Evolutionary conservation across 2,888 invertebrate genomes (phyloP).

Genomic region (Hydrotaea cyrtoneurina): DNA sequence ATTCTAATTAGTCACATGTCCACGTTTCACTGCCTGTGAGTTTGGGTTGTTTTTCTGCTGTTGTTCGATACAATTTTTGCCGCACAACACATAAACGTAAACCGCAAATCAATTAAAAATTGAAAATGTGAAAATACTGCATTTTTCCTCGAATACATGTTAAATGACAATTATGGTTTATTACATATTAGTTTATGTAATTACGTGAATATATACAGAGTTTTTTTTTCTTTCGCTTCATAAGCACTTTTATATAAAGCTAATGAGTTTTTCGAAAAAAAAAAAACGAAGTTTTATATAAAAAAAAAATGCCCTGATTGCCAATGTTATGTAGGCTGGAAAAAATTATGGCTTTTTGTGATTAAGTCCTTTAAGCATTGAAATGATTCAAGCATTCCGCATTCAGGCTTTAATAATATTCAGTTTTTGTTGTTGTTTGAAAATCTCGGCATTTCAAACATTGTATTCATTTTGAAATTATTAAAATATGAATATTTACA

Average conservation of each 20-base stretch:
- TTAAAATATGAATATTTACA: neutral
- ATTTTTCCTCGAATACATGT: neutral
- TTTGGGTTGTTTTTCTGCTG: too few species aligned
- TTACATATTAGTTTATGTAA: neutral
- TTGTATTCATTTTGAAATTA: too few species aligned
- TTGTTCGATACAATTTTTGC: too few species aligned
- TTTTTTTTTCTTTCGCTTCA: neutral
- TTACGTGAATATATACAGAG: neutral
- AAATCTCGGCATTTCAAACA: too few species aligned
- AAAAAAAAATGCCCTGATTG: neutral
- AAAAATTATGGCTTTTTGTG: too few species aligned
- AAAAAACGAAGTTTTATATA: neutral
- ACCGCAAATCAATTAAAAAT: neutral
- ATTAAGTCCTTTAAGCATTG: too few species aligned
- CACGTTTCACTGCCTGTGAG: too few species aligned
- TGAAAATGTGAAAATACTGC: neutral
- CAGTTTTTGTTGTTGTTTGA: neutral
- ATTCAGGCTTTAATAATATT: neutral
- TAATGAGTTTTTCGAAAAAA: neutral
- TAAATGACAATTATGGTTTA: constrained; percentile 4
- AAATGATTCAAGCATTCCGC: too few species aligned
- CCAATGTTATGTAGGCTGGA: too few species aligned
- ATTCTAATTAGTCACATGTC: too few species aligned
- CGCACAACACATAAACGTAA: neutral
- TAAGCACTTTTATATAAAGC: neutral